Evolutionary conservation across 2,113 vertebrate genomes (phyloP), one percentile per base, ranked within the genome.

Genomic region (Choloepus hoffmanni): DNA sequence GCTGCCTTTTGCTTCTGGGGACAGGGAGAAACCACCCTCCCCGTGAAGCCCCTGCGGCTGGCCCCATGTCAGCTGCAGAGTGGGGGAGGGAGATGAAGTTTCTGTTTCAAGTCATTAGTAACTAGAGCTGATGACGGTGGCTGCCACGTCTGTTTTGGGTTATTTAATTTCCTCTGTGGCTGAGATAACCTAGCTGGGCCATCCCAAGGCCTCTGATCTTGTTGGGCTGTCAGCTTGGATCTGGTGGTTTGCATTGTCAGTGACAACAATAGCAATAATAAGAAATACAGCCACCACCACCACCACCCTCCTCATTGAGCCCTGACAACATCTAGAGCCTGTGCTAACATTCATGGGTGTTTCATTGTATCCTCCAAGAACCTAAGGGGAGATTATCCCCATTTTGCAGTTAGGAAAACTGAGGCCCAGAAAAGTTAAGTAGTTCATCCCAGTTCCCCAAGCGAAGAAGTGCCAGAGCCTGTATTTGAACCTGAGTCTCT

Each of bases 101-200:
- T 96, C 95, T 67, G 40, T 85, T 77, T 94, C 45, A 50, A 55
- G 81, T 94, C 93, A 68, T 84, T 77, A 87, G 95, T 84, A 92
- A 95, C 72, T 4, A 0, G 48, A 96, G 93, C 89, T n/a, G 43
- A 5, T 3, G 70, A 86, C 77, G 2, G 40, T 53, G 15, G 43
- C 87, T 28, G 76, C 90, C 60, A 0, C 0, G 43, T 53, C 81
- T 94, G 81, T 72, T 60, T 58, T 21, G 63, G 77, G 95, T 94
- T 77, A 91, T 89, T 53, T 55, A 77, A 77, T 89, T 76, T 70
- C 60, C 58, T 60, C 21, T 33, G 89, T 43, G 11, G 60, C 63
- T 2, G 48, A 89, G 92, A 93, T 93, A 92, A 87, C 74, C 58
- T 4, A 50, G 40, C 43, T 48, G 33, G 62, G 36, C 0, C 18